Base-by-base conservation (phyloP, 1,140 invertebrate species). In the Neodiprion virginianus region DNA sequence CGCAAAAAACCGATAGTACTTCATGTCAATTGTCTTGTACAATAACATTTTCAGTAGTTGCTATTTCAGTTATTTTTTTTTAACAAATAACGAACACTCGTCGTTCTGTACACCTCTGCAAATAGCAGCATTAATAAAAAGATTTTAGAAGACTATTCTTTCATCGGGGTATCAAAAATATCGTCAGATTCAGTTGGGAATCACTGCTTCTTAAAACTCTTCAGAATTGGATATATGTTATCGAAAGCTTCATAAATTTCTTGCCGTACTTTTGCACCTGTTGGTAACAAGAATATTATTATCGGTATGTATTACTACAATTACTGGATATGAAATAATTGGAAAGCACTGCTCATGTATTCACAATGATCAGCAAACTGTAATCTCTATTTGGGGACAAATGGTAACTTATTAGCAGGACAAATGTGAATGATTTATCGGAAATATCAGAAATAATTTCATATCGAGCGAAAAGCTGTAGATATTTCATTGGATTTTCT, bases 171-270 rank as follows among this genome's bases (percentile, higher is more conserved):
- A 61, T 61, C 11, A 61, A 61, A 71, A 71, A 71, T 48, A 21
- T 17, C 48, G 8, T 69, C 23, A 72, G 40, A 79, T 71, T 12
- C 49, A 77, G 76, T 61, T 12, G 2, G 2, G 1, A 61, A 61
- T 91, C 85, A 96, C 85, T 96, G 94, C 84, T 99, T 99, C 85
- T 98, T 98, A 86, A 99, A 99, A 88, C 97, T 97, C 89, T 99
- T 99, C 75, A 99, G 89, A 86, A 99, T 99, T 48, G 99, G 99
- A 90, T 99, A 99, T 85, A 99, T 99, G 86, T 99, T 99, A 85
- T 99, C 97, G 91, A 99, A 99, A 3, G 99, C 99, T 89, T 99
- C 98, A 89, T 99, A 99, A 77, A 99, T 99, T 91, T 99, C 98
- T 89, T 95, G 93, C 78, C 98, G 90, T 12, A 99, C 96, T 93